A percentile compares a stretch with the other conserved stretches of the same genome.
Evolutionary conservation across 2,113 vertebrate species (phyloP).

Genomic region (Jacana jacana): DNA sequence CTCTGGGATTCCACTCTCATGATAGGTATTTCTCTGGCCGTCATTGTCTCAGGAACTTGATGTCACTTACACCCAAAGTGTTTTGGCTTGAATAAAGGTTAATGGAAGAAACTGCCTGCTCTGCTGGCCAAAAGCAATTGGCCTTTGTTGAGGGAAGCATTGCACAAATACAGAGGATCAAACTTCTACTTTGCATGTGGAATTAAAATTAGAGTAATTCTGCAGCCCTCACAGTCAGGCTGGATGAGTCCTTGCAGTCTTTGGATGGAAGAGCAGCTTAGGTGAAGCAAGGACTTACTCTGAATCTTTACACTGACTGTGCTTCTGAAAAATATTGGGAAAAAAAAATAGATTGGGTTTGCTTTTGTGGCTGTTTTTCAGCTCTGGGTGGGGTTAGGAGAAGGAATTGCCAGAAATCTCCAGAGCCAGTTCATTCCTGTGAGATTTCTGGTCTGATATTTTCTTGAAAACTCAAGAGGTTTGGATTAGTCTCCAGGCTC

Average conservation of each 20-base stretch:
- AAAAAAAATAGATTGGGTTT: neutral
- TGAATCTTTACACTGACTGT: neutral
- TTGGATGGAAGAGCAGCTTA: neutral
- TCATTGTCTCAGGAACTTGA: neutral
- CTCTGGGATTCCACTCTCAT: neutral
- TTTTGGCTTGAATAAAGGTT: neutral
- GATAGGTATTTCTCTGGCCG: neutral
- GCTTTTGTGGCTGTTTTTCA: neutral
- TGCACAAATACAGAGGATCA: neutral
- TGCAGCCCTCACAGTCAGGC: neutral
- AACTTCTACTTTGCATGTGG: neutral
- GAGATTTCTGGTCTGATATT: constrained; percentile 22
- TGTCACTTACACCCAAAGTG: neutral
- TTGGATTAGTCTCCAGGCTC: constrained; percentile 9
- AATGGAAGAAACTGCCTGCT: neutral
- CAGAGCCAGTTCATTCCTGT: constrained; percentile 25
- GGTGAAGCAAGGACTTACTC: neutral
- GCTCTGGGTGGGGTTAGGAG: constrained; percentile 11
- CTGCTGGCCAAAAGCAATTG: neutral
- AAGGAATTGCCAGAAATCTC: constrained; percentile 22
- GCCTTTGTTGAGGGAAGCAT: neutral
- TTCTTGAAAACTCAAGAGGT: constrained; percentile 46
- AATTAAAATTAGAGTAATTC: neutral
- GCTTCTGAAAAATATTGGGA: neutral
- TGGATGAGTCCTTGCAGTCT: neutral